Evolutionary conservation across 2,888 invertebrate species (phyloP).

Genomic region (Phanerotoma sp.): DNA sequence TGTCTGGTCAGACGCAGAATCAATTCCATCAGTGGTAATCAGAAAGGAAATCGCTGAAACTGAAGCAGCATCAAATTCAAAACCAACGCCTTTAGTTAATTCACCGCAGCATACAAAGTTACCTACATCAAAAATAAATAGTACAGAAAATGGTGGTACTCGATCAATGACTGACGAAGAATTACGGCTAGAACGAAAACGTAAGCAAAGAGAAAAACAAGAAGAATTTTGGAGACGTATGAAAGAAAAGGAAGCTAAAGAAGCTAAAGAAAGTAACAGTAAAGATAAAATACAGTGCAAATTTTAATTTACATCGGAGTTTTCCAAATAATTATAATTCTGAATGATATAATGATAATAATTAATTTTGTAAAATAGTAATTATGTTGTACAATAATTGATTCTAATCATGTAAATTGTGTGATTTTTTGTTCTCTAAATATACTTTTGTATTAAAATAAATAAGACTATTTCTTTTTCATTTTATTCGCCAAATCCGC

Average conservation of each 20-base stretch:
- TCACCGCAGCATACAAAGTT: neutral
- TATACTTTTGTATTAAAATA: too few relatives aligned
- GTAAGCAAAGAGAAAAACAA: slow-evolving; percentile 43
- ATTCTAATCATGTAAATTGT: too few relatives aligned
- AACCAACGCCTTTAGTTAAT: neutral
- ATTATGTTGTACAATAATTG: too few relatives aligned
- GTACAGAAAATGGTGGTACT: neutral
- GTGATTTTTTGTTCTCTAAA: too few relatives aligned
- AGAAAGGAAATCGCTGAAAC: neutral
- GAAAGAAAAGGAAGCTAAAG: slow-evolving; percentile 30
- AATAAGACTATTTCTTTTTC: too few relatives aligned
- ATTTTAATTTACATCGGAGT: too few relatives aligned
- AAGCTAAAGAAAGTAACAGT: slow-evolving; percentile 22
- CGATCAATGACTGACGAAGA: slow-evolving; percentile 27
- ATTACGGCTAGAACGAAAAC: slow-evolving; percentile 38
- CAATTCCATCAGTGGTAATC: neutral
- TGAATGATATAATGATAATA: too few relatives aligned
- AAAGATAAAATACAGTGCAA: slow-evolving; percentile 10
- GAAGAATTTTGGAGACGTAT: slow-evolving; percentile 40
- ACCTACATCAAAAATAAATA: neutral
- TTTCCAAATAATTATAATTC: too few relatives aligned
- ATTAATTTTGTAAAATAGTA: too few relatives aligned
- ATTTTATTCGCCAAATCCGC: too few relatives aligned
- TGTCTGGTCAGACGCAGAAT: neutral
- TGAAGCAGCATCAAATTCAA: neutral